Evolutionary conservation across 2,888 invertebrate genomes (phyloP).

Genomic region (Gastracanthus pulcherrimus): DNA sequence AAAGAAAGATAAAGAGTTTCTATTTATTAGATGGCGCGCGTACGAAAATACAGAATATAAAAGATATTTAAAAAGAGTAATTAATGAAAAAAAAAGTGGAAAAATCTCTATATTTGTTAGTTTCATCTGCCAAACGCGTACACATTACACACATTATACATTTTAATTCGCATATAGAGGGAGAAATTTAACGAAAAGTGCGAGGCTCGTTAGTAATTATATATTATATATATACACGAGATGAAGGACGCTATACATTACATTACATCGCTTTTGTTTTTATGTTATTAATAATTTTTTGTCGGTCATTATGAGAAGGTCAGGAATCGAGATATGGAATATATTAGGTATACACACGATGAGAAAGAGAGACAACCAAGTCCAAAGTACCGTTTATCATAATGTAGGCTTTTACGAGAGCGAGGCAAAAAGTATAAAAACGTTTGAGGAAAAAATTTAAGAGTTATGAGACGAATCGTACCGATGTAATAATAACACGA

Average conservation of each 20-base stretch:
- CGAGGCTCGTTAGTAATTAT: slow-evolving; percentile 48
- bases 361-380: slow-evolving; percentile 33
- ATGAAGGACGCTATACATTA: slow-evolving; percentile 24
- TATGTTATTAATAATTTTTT: slow-evolving; percentile 43
- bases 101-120: slow-evolving; percentile 56
- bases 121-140: slow-evolving; percentile 57
- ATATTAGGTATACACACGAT: slow-evolving; percentile 23
- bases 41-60: slow-evolving; percentile 2
- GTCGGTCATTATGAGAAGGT: slow-evolving; percentile 23
- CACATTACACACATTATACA: slow-evolving; percentile 30
- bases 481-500: slow-evolving; percentile 42
- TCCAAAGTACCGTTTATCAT: slow-evolving; percentile 54
- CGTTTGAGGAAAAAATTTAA: slow-evolving; percentile 21
- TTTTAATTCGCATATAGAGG: slow-evolving; percentile 36
- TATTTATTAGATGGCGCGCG: slow-evolving; percentile 49
- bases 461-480: slow-evolving; percentile 31
- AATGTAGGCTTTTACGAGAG: slow-evolving; percentile 46
- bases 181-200: slow-evolving; percentile 37
- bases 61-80: slow-evolving; percentile 53
- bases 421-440: slow-evolving; percentile 15
- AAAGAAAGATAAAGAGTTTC: slow-evolving; percentile 44
- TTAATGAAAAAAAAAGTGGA: slow-evolving; percentile 29
- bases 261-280: slow-evolving; percentile 49
- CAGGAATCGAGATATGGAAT: slow-evolving; percentile 41
- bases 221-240: slow-evolving; percentile 34